A percentile compares a stretch with the other conserved stretches of the same genome.
Conservation (phyloP, 2,888 invertebrate species). For the Spisula solida region DNA sequence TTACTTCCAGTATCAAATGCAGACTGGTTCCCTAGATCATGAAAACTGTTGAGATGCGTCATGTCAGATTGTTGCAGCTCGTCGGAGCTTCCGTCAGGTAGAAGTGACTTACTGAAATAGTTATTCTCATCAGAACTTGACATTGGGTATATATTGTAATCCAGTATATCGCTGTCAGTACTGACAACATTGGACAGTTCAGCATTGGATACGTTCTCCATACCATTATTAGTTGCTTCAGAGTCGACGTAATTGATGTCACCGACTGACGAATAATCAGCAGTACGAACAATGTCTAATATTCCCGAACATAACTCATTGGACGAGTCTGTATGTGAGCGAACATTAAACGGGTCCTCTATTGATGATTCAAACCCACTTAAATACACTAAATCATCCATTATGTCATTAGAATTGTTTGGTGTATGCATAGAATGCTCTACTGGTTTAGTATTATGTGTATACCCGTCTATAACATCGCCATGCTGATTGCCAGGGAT, state of each 20-base stretch:
- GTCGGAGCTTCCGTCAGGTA: not conserved
- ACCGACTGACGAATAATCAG: slow-evolving; percentile 19
- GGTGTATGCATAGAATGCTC: not conserved
- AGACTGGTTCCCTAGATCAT: not conserved
- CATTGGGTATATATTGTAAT: not conserved
- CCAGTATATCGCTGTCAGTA: not conserved
- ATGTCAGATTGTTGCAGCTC: not conserved
- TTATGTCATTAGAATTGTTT: not conserved
- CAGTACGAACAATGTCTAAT: slow-evolving; percentile 46
- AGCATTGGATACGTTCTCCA: not conserved
- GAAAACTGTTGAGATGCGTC: not conserved
- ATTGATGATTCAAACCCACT: slow-evolving; percentile 37
- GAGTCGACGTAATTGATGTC: not conserved
- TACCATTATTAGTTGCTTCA: not conserved
- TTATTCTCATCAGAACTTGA: not conserved
- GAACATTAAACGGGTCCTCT: slow-evolving; percentile 56
- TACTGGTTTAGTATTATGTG: not conserved
- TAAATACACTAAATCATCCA: not conserved
- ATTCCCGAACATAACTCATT: slow-evolving; percentile 49
- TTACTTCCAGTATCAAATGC: not conserved
- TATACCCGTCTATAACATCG: too few species aligned
- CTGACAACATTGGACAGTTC: not conserved
- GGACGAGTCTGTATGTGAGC: slow-evolving; percentile 10
- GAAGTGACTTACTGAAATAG: not conserved
- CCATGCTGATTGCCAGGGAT: too few species aligned